Conservation (phyloP, 2,113 vertebrate genomes). For the Erythrolamprus reginae region DNA sequence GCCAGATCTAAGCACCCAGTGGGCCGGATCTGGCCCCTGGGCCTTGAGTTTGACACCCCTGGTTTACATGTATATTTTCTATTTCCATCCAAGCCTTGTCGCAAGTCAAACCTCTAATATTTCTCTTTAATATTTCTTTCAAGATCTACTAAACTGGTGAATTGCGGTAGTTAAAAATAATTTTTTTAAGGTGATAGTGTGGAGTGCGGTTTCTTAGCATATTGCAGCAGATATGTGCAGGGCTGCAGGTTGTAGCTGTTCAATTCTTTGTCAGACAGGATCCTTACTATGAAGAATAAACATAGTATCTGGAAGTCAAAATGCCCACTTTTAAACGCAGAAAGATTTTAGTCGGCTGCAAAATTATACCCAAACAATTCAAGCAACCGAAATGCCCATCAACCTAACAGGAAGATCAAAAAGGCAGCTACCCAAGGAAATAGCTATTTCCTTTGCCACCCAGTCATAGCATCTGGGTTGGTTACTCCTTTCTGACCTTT, state of each 20-base stretch:
- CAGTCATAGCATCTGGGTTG: background rate
- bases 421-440: background rate
- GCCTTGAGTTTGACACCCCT: too few relatives aligned
- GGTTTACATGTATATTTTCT: background rate
- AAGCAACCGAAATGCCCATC: background rate
- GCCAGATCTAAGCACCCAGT: too few relatives aligned
- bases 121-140: background rate
- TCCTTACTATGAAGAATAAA: background rate
- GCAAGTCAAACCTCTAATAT: background rate
- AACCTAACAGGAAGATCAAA: background rate
- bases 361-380: background rate
- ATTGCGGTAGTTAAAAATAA: background rate
- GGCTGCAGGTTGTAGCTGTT: background rate
- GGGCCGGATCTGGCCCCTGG: too few relatives aligned
- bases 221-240: background rate
- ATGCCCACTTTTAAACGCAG: background rate
- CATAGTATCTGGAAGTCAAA: background rate
- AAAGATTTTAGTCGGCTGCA: background rate
- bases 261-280: background rate
- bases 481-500: background rate
- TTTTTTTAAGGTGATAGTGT: background rate
- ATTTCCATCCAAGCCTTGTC: background rate
- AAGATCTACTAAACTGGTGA: background rate
- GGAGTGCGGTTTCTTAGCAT: background rate
- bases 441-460: background rate